Evolutionary conservation across 2,888 invertebrate species (phyloP).

Genomic region (Zeuzera pyrina): DNA sequence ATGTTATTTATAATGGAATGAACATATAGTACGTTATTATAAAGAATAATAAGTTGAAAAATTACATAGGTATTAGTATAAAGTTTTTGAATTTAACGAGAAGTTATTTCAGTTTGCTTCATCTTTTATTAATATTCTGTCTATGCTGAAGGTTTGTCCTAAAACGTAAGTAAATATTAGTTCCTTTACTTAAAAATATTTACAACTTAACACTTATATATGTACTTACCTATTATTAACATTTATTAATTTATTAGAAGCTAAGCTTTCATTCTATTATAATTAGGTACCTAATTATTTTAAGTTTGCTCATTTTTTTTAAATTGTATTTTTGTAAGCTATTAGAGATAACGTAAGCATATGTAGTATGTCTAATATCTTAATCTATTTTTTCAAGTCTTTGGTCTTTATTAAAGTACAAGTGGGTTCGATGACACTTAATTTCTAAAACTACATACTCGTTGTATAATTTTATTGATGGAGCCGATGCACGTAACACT

Average conservation of each 20-base stretch:
- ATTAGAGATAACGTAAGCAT: conserved; percentile 30
- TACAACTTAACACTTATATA: conserved; percentile 14
- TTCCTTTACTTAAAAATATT: conserved; percentile 18
- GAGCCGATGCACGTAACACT: conserved; percentile 39
- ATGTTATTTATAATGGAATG: no score
- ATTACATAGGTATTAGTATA: no score
- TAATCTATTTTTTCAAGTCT: conserved; percentile 28
- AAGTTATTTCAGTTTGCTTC: no score
- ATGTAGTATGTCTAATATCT: conserved; percentile 27
- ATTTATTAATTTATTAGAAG: conserved; percentile 8
- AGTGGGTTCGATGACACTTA: conserved; percentile 32
- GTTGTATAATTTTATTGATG: conserved; percentile 50
- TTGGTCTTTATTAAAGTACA: conserved; percentile 25
- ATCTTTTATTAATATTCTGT: no score
- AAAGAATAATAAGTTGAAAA: no score
- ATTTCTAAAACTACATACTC: conserved; percentile 36
- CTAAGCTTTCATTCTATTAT: conserved; percentile 14
- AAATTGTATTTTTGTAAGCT: conserved; percentile 18
- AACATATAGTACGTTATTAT: no score
- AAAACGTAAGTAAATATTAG: conserved; percentile 17
- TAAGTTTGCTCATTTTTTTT: conserved; percentile 8
- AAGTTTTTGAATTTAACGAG: no score
- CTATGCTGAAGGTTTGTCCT: conserved; percentile 5
- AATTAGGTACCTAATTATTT: conserved; percentile 10
- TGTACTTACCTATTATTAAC: conserved; percentile 2